Evolutionary conservation across 2,888 invertebrate species (phyloP), one percentile per base, ranked within the genome.

Genomic region (Archips xylosteana): DNA sequence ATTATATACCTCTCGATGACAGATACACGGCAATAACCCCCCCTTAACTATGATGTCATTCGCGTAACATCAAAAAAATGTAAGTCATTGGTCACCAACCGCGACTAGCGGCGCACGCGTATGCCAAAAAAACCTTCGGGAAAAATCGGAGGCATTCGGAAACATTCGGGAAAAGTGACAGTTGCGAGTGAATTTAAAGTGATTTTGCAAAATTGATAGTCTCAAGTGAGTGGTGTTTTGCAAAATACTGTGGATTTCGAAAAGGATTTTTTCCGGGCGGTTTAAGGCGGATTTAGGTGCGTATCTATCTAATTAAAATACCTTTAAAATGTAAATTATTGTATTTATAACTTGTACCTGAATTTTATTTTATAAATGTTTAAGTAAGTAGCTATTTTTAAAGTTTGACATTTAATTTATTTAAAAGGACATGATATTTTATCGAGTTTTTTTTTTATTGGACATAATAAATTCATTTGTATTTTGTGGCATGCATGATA

Each of bases 1-100:
- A 10, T 3, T 49, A 49, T 10, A n/a, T 3, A 57, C 23, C 23
- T 32, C n/a, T 32, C 2, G 12, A 4, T 57, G 57, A 32, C 32
- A 12, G 57, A 12, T 12, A 32, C 1, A 32, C 62, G 23, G 34
- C 1, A 39, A 1, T 65, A 36, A 45, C 62, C 49, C 59, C 68
- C 49, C 68, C 73, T 73, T 73, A 68, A 15, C 10, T 10, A 34
- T 72, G 67, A 68, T 57, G 67, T 72, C 72, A 64, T 34, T 47
- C 32, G n/a, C n/a, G 68, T 73, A 49, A 49, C 73, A 51, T 64
- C 49, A 3, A 68, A 69, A 64, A 54, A 59, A 45, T 69, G 49
- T 73, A 73, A 68, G 73, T 69, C 73, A 73, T 64, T 63, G 68
- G 63, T 59, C 68, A 60, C 42, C 39, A 32, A 59, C 42, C 68